Conservation (phyloP, 1,140 invertebrate genomes). For the Psilanteris sp. region DNA sequence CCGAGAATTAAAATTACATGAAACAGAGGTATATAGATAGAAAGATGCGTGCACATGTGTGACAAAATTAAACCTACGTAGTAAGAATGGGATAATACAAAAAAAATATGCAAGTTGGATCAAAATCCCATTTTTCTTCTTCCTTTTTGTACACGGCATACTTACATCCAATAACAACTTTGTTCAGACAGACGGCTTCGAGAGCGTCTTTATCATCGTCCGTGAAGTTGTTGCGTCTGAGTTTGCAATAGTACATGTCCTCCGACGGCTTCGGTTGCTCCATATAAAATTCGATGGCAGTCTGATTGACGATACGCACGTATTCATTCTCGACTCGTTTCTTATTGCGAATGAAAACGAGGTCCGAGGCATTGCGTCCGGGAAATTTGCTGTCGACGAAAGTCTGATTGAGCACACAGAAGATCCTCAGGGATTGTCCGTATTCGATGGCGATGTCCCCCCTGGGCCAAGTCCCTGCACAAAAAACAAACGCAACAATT, state of each 20-base stretch:
- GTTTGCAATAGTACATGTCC: constrained; percentile 77
- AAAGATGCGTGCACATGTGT: too few relatives aligned
- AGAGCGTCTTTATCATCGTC: constrained; percentile 54
- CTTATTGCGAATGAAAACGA: constrained; percentile 77
- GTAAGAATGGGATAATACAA: too few relatives aligned
- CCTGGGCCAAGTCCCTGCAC: constrained; percentile 78
- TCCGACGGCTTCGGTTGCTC: constrained; percentile 74
- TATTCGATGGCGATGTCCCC: constrained; percentile 80
- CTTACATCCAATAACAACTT: constrained; percentile 81
- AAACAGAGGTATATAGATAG: too few relatives aligned
- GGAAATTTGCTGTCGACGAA: constrained; percentile 65
- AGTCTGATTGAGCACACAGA: constrained; percentile 78
- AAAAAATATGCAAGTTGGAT: neutral
- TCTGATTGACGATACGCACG: constrained; percentile 78
- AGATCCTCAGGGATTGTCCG: constrained; percentile 78
- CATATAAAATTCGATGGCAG: constrained; percentile 77
- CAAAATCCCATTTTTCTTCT: too few relatives aligned
- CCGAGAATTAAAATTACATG: too few relatives aligned
- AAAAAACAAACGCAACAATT: constrained; percentile 12
- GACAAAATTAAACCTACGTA: too few relatives aligned
- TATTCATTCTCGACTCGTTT: constrained; percentile 72
- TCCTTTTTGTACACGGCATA: too few relatives aligned
- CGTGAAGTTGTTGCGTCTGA: constrained; percentile 59
- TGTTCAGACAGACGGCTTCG: constrained; percentile 79
- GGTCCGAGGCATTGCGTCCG: constrained; percentile 75